phyloP scores from a whole-genome alignment of 2,113 vertebrate species.

The Nicator chloris region DNA sequence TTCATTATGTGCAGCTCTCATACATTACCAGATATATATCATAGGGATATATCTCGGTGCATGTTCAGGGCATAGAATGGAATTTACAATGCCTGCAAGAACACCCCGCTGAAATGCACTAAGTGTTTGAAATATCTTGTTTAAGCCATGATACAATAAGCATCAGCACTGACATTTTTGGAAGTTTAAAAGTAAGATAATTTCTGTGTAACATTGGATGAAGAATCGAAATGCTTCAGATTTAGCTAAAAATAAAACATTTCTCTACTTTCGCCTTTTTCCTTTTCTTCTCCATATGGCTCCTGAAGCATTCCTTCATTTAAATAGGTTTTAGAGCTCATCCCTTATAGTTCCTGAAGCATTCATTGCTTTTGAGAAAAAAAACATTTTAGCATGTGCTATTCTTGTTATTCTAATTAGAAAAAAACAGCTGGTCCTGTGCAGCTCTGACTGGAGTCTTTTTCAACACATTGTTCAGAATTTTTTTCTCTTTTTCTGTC shows the following conservation, averaged over 20 bases:
- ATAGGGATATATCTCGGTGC: background rate
- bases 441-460: constrained; percentile 71
- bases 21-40: constrained; percentile 5
- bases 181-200: constrained; percentile 66
- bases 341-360: constrained; percentile 76
- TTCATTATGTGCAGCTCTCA: constrained; percentile 22
- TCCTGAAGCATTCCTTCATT: constrained; percentile 76
- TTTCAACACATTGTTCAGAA: constrained; percentile 74
- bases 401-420: constrained; percentile 84
- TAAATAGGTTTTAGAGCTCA: constrained; percentile 79
- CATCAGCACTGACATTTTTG: constrained; percentile 49
- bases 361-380: constrained; percentile 76
- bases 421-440: constrained; percentile 78
- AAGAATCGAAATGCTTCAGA: constrained; percentile 61
- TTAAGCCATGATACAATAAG: constrained; percentile 38
- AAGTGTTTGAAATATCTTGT: constrained; percentile 8
- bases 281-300: constrained; percentile 77
- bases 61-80: constrained; percentile 19
- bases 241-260: constrained; percentile 73
- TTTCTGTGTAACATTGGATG: constrained; percentile 59
- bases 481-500: constrained; percentile 61
- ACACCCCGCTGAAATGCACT: background rate
- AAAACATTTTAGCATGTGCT: constrained; percentile 76
- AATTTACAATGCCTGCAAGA: constrained; percentile 35
- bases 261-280: constrained; percentile 60